phyloP scores from a whole-genome alignment of 2,113 vertebrate genomes.

The Marcusenius ussheri region DNA sequence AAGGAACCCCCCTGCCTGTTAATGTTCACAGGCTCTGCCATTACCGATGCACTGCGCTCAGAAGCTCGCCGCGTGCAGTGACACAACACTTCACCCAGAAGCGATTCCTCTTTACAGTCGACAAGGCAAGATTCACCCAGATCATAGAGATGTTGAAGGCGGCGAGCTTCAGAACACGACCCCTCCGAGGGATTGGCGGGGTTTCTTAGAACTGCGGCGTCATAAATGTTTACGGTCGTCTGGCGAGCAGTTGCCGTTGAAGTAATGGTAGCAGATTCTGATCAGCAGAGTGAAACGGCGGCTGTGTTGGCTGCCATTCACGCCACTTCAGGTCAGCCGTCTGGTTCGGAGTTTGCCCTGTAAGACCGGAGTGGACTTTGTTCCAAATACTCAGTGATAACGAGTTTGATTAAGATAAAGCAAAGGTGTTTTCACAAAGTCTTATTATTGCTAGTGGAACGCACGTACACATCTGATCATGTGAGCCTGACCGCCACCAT shows the following conservation, averaged over 20 bases:
- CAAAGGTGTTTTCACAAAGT: not conserved
- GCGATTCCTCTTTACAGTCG: not conserved
- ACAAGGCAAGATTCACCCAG: not conserved
- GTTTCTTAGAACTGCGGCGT: not conserved
- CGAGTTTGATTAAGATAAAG: conserved; percentile 13
- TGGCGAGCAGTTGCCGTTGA: not conserved
- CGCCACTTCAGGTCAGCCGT: not conserved
- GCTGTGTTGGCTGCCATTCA: not conserved
- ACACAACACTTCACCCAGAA: not conserved
- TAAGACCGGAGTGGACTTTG: not conserved
- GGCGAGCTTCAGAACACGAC: not conserved
- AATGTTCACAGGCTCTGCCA: not conserved
- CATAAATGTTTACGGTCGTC: conserved; percentile 11
- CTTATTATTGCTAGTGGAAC: not conserved
- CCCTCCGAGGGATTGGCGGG: not conserved
- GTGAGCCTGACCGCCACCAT: not conserved
- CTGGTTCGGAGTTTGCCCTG: not conserved
- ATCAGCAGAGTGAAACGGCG: not conserved
- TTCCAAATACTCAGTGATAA: not conserved
- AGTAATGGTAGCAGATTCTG: not conserved
- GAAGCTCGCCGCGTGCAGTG: not conserved
- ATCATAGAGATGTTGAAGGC: not conserved
- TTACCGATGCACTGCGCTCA: not conserved
- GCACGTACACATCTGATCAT: not conserved
- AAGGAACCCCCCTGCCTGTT: not conserved